Percentiles rank a stretch among this genome's conserved stretches.
Conservation (phyloP, 2,888 invertebrate species). For the Tetragnatha montana region DNA sequence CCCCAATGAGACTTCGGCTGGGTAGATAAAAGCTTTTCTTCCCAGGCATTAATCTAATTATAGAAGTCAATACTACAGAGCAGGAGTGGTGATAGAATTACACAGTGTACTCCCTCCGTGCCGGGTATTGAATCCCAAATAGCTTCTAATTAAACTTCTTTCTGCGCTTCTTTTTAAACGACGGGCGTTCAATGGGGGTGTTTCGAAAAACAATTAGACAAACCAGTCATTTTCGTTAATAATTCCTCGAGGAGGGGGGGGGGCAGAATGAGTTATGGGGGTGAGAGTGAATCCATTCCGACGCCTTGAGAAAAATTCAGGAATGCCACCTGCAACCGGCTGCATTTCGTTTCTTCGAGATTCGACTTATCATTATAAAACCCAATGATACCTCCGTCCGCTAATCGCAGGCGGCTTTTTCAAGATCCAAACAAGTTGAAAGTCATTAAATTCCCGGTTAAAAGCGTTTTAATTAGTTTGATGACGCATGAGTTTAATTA, state of each 20-base stretch:
- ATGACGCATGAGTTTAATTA: constrained; percentile 38
- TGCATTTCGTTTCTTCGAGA: not conserved
- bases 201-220: not conserved
- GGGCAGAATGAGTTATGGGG: not conserved
- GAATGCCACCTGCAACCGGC: not conserved
- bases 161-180: not conserved
- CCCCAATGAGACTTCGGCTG: not conserved
- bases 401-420: not conserved
- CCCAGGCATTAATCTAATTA: constrained; percentile 40
- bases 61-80: constrained; percentile 14
- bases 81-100: not conserved
- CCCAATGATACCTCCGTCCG: not conserved
- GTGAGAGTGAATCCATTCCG: not conserved
- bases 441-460: constrained; percentile 15
- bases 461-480: constrained; percentile 38
- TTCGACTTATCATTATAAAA: not conserved
- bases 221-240: not conserved
- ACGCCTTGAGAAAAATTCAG: not conserved
- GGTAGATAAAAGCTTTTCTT: constrained; percentile 4
- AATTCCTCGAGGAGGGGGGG: not conserved
- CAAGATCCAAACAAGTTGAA: not conserved
- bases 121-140: not conserved
- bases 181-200: not conserved
- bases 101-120: not conserved
- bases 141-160: constrained; percentile 19